phyloP scores from a whole-genome alignment of 2,888 invertebrate genomes.

The Torymus texanus region DNA sequence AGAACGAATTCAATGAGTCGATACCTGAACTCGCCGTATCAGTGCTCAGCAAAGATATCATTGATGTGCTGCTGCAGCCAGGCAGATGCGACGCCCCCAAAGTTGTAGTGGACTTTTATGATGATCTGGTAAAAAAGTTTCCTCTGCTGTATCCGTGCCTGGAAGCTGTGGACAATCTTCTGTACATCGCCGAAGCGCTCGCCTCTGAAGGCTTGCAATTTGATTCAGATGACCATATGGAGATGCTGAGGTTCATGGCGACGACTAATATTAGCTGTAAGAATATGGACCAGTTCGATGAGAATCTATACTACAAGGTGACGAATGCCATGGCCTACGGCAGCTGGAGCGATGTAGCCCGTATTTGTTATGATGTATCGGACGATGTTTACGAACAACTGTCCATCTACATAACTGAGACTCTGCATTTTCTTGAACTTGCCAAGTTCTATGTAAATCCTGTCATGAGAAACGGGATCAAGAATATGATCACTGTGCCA shows the following conservation, averaged over 20 bases:
- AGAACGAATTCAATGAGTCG: background rate
- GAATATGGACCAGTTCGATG: background rate
- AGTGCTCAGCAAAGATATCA: background rate
- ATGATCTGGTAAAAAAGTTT: background rate
- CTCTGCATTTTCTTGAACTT: too few species aligned
- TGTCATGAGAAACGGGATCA: too few species aligned
- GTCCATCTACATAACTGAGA: too few species aligned
- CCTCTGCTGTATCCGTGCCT: background rate
- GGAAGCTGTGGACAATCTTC: background rate
- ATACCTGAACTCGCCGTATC: background rate
- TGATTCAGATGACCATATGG: background rate
- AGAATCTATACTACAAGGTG: background rate
- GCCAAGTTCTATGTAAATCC: too few species aligned
- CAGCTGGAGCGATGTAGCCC: background rate
- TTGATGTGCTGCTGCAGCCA: background rate
- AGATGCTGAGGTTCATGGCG: background rate
- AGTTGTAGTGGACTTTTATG: background rate
- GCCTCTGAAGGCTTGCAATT: background rate
- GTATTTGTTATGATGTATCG: background rate
- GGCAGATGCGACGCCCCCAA: background rate
- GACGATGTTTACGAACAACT: too few species aligned
- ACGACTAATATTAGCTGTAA: background rate
- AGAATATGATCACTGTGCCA: too few species aligned
- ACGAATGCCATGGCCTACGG: conserved; percentile 12
- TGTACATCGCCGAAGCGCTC: background rate